Conservation (phyloP, 2,113 vertebrate genomes). For the Zingel zingel region DNA sequence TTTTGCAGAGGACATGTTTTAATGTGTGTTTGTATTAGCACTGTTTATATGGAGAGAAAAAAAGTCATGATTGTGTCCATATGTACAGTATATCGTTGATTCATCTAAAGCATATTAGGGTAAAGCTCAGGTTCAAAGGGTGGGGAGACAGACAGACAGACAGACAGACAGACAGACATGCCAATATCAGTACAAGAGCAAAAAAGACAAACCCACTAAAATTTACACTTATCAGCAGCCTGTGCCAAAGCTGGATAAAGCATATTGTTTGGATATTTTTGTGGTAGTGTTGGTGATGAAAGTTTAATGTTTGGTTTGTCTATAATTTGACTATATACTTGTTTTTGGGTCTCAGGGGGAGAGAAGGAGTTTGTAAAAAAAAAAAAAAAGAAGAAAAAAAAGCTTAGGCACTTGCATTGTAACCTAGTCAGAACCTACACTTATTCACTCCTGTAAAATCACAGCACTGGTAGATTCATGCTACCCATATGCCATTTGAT, state of each 20-base stretch:
- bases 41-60: conserved; percentile 76
- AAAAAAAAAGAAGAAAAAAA: conserved; percentile 33
- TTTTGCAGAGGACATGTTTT: conserved; percentile 72
- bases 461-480: conserved; percentile 65
- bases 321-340: conserved; percentile 69
- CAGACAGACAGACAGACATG: conserved; percentile 31
- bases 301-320: conserved; percentile 60
- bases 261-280: conserved; percentile 64
- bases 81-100: conserved; percentile 74
- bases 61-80: conserved; percentile 75
- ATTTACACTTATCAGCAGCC: conserved; percentile 57
- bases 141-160: conserved; percentile 18
- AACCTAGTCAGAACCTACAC: conserved; percentile 64
- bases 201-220: conserved; percentile 47
- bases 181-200: conserved; percentile 25
- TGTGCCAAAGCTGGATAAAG: conserved; percentile 77
- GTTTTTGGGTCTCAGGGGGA: conserved; percentile 63
- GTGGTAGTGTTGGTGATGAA: conserved; percentile 60
- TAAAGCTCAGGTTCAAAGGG: conserved; percentile 74
- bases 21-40: conserved; percentile 77
- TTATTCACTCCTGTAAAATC: conserved; percentile 55
- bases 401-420: conserved; percentile 80
- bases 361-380: conserved; percentile 59
- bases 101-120: conserved; percentile 65
- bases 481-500: conserved; percentile 36